These are phyloP conservation scores for Hypena proboscidalis DNA, from an alignment of 2,888 invertebrate genomes.

Conservation along the genomic window DNA sequence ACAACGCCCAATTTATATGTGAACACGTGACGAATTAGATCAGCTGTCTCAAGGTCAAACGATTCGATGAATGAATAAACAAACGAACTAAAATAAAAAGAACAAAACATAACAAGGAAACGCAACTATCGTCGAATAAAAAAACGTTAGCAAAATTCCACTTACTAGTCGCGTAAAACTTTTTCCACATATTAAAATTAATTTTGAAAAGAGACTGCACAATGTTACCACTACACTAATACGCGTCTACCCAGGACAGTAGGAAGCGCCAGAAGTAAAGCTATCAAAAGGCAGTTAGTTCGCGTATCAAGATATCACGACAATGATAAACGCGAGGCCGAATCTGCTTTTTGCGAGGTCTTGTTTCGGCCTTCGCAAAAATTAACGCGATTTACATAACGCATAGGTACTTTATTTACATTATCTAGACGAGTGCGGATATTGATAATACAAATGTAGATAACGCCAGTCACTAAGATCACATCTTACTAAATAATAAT, in stretches of 20 bases:
- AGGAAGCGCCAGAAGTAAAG: constrained; percentile 60
- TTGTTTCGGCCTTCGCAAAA: constrained; percentile 71
- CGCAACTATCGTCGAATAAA: constrained; percentile 8
- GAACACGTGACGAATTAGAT: constrained; percentile 19
- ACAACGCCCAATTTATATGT: constrained; percentile 26
- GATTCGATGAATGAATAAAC: constrained; percentile 21
- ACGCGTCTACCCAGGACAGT: constrained; percentile 52
- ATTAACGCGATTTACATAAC: constrained; percentile 79
- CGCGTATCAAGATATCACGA: constrained; percentile 75
- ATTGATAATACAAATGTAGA: constrained; percentile 58
- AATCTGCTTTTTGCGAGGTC: constrained; percentile 76
- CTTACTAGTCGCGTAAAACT: constrained; percentile 59
- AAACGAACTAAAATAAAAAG: constrained; percentile 11
- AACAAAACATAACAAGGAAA: constrained; percentile 24
- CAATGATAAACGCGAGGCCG: constrained; percentile 79
- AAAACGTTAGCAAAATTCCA: constrained; percentile 28
- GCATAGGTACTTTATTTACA: constrained; percentile 58
- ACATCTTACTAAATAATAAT: constrained; percentile 50
- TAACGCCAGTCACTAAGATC: constrained; percentile 64
- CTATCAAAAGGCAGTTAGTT: constrained; percentile 66
- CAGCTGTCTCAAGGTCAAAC: constrained; percentile 25
- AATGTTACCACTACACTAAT: too few species aligned
- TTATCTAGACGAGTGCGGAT: constrained; percentile 56
- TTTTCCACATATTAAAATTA: constrained; percentile 51
- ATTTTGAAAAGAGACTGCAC: too few species aligned